Base-by-base conservation (phyloP, 1,140 invertebrate genomes). In the Agrypnia vestita region DNA sequence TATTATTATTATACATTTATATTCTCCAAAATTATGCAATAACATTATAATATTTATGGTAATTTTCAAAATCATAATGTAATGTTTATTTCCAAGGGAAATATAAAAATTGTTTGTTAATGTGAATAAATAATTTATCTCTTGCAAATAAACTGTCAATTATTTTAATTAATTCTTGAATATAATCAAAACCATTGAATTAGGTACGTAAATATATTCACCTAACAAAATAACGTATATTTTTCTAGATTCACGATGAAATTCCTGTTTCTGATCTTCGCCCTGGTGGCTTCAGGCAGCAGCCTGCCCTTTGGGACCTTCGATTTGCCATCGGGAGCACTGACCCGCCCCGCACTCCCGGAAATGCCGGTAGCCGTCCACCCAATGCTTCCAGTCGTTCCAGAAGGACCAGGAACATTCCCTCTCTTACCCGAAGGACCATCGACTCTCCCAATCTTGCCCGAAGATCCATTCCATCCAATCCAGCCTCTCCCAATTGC, bases 241-340 rank as follows among this genome's bases (percentile, higher is more conserved):
- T 25, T 10, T 21, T 19, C 19, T 25, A 47, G 25, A 15, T 8
- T 61, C 53, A 43, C 25, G 1, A 43, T 61, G 55, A 43, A 43
- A 43, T 46, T 62, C 25, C 56, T 49, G 13, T n/a, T 46, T n/a
- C 47, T 53, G 19, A 35, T 73, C 49, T 55, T 56, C 44, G 44
- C 73, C 35, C 21, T 67, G 11, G 62, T 51, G 56, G 43, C 56
- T 6, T 19, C 15, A 17, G 35, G 15, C 44, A 44, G n/a, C 51
- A 35, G 51, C 72, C 51, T 56, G 46, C 46, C 35, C 15, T 10
- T 12, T 21, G 55, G 13, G 12, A 17, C 72, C 51, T 21, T 15
- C 17, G 17, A 17, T 15, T 17, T 51, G 9, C 61, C 10, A 13
- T 43, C 6, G 67, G 49, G 12, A 9, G 13, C 11, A 46, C 67